Evolutionary conservation across 2,797 vertebrate genomes (phyloP), one percentile per base, ranked within the genome.

Genomic region (Channallabes apus): DNA sequence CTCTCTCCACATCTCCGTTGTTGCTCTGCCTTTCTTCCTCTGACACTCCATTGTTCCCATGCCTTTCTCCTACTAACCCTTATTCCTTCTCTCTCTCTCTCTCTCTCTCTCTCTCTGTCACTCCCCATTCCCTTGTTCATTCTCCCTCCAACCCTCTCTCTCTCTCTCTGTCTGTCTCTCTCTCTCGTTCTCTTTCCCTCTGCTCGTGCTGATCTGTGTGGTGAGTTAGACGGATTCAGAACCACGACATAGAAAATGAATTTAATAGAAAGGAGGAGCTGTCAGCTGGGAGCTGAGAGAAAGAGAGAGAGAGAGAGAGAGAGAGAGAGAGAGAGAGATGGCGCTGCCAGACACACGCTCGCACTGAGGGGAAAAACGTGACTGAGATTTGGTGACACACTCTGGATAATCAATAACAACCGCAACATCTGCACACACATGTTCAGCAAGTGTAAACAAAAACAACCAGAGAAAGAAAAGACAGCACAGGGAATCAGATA

Each of bases 391-490:
- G 64, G 67, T 58, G 81, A 86, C 86, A 92, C 89, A 86, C 86
- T 82, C 89, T 86, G 80, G 82, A 85, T 90, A 87, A 93, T 93
- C 92, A 91, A 93, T 92, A 92, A 85, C 87, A 89, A 90, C 90
- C n/a, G 73, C 88, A 83, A 86, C 89, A 90, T 62, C 41, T 59
- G 83, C 64, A 88, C 88, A 90, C 64, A 79, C 59, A 79, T 79
- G n/a, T 84, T 75, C 54, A 38, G 27, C 61, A 71, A 56, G 68
- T 75, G 69, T 85, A 85, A 85, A 85, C 84, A 85, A 81, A 85
- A 84, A 67, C 78, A 81, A 81, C 69, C 68, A 87, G 71, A 84
- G 62, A 86, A 84, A 81, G 64, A 72, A 69, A 84, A 75, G 73
- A 75, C 78, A 68, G 67, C 56, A 61, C 32, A 59, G 51, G 51